A percentile compares a stretch with the other conserved stretches of the same genome.
Evolutionary conservation across 1,140 invertebrate genomes (phyloP).

Genomic region (Aplysia californica): DNA sequence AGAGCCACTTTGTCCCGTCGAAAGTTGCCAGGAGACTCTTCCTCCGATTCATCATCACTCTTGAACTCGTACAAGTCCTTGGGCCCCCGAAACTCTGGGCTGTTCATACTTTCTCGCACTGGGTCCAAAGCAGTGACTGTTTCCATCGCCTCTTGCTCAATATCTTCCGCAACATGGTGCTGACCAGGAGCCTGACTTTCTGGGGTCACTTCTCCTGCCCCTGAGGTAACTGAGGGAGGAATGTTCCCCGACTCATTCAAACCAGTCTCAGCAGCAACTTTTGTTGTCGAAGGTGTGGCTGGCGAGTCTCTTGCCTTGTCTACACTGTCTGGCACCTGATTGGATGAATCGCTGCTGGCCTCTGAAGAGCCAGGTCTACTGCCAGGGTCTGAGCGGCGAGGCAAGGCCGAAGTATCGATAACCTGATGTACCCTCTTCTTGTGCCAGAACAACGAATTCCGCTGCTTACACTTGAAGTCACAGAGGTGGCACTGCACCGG

Average conservation of each 20-base stretch:
- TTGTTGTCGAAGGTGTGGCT: not conserved
- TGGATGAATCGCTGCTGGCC: not conserved
- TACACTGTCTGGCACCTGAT: not conserved
- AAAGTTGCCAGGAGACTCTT: constrained; percentile 33
- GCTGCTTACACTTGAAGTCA: constrained; percentile 58
- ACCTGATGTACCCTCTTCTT: constrained; percentile 45
- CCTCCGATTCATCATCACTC: constrained; percentile 52
- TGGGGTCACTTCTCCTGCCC: not conserved
- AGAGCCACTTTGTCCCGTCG: constrained; percentile 31
- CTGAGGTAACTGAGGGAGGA: too few species aligned
- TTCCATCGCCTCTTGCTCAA: not conserved
- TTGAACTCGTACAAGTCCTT: constrained; percentile 55
- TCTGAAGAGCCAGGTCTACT: not conserved
- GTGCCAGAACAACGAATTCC: constrained; percentile 58
- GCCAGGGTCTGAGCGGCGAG: not conserved
- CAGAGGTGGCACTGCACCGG: constrained; percentile 81
- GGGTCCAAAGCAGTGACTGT: constrained; percentile 23
- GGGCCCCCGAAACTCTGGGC: constrained; percentile 15
- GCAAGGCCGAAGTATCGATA: not conserved
- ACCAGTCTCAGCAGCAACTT: too few species aligned
- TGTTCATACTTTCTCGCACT: too few species aligned
- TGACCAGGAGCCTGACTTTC: not conserved
- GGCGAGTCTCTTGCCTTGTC: not conserved
- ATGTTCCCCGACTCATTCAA: not conserved
- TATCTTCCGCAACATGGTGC: not conserved